Evolutionary conservation across 1,140 invertebrate genomes (phyloP).

Genomic region (Oppia nitens): DNA sequence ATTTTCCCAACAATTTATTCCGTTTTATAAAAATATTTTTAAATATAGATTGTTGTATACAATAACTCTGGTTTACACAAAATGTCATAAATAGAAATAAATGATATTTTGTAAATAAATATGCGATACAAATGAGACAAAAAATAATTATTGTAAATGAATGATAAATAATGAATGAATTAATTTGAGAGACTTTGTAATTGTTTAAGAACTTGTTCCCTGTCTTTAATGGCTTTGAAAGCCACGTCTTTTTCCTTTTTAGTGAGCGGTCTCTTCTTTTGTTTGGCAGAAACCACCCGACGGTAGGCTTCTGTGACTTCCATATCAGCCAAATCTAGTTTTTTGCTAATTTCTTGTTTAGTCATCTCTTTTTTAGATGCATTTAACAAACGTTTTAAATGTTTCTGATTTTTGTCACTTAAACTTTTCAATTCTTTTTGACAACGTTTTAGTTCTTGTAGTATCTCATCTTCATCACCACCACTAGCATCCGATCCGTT

Average conservation of each 20-base stretch:
- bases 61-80: no score
- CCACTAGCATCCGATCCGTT: constrained; percentile 24
- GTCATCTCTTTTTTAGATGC: constrained; percentile 44
- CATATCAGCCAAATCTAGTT: constrained; percentile 44
- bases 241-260: constrained; percentile 67
- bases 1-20: no score
- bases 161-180: neutral
- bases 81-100: no score
- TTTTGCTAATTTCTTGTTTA: constrained; percentile 46
- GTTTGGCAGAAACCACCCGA: constrained; percentile 49
- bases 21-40: no score
- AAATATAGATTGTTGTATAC: no score
- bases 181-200: constrained; percentile 26
- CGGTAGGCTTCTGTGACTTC: constrained; percentile 55
- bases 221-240: constrained; percentile 43
- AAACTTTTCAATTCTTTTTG: constrained; percentile 55
- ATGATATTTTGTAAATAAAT: no score
- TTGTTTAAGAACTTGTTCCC: constrained; percentile 39
- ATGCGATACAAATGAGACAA: no score
- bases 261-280: constrained; percentile 52
- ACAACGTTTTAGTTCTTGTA: constrained; percentile 60
- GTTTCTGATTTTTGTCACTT: constrained; percentile 46
- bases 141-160: no score
- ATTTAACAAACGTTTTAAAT: constrained; percentile 41
- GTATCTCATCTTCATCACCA: constrained; percentile 62